Conservation (phyloP, 2,797 vertebrate species). For the Austrolebias charrua region DNA sequence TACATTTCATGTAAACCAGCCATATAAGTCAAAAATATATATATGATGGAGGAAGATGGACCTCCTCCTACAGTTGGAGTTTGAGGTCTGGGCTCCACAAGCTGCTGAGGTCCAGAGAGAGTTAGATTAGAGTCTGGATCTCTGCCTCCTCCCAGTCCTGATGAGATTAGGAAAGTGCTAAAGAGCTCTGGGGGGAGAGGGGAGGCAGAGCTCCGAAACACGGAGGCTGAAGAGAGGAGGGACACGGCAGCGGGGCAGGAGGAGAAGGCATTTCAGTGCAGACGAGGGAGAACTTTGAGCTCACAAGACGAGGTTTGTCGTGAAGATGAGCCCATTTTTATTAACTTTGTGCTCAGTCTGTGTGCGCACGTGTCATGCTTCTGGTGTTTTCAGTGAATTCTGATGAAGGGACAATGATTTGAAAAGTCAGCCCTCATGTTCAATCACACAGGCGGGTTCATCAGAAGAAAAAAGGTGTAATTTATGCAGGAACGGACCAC, state of each 20-base stretch:
- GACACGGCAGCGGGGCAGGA: conserved; percentile 54
- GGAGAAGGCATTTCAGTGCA: conserved; percentile 3
- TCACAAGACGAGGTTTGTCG: conserved; percentile 20
- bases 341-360: neutral
- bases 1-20: conserved; percentile 20
- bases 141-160: conserved; percentile 70
- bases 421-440: no score
- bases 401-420: no score
- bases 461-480: no score
- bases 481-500: no score
- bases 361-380: neutral
- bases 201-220: conserved; percentile 49
- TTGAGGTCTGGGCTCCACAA: conserved; percentile 52
- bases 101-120: conserved; percentile 65
- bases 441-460: no score
- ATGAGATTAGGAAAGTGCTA: conserved; percentile 70
- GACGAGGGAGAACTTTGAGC: conserved; percentile 1
- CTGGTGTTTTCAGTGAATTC: conserved; percentile 3
- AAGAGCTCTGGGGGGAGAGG: conserved; percentile 45
- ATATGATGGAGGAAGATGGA: conserved; percentile 18
- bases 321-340: conserved; percentile 2
- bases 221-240: conserved; percentile 50
- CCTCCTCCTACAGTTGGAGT: conserved; percentile 37
- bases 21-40: conserved; percentile 23
- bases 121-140: conserved; percentile 64